phyloP scores from a whole-genome alignment of 2,888 invertebrate species.

The Ceraclea dissimilis region DNA sequence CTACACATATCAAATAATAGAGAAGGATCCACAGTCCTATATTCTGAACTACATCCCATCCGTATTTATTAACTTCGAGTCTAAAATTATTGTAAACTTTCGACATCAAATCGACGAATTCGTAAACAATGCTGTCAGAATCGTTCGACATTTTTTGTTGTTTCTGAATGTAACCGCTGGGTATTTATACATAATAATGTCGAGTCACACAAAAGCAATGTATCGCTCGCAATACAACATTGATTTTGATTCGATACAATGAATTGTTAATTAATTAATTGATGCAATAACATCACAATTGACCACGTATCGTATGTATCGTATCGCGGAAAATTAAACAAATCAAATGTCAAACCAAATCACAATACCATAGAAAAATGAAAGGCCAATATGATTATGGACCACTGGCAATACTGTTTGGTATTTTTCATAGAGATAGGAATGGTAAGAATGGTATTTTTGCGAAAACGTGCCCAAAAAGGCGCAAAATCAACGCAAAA shows the following conservation, averaged over 20 bases:
- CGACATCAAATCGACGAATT: constrained; percentile 16
- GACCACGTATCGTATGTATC: not conserved
- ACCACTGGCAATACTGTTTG: no score
- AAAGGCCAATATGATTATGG: no score
- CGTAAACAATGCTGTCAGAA: not conserved
- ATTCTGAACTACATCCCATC: constrained; percentile 12
- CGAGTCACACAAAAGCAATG: not conserved
- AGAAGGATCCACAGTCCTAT: constrained; percentile 14
- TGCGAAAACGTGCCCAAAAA: no score
- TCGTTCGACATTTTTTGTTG: not conserved
- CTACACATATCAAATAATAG: constrained; percentile 17
- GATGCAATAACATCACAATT: not conserved
- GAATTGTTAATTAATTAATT: not conserved
- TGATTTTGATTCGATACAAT: not conserved
- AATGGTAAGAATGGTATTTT: no score
- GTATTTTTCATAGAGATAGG: no score
- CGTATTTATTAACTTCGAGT: constrained; percentile 13
- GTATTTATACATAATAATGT: not conserved
- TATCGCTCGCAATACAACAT: not conserved
- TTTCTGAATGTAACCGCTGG: not conserved
- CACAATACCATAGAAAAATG: no score
- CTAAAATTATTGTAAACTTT: constrained; percentile 8
- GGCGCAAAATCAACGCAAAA: no score
- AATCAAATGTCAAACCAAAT: not conserved
- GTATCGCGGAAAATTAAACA: not conserved